Evolutionary conservation across 2,797 vertebrate species (phyloP).

Genomic region (Onychomys torridus): DNA sequence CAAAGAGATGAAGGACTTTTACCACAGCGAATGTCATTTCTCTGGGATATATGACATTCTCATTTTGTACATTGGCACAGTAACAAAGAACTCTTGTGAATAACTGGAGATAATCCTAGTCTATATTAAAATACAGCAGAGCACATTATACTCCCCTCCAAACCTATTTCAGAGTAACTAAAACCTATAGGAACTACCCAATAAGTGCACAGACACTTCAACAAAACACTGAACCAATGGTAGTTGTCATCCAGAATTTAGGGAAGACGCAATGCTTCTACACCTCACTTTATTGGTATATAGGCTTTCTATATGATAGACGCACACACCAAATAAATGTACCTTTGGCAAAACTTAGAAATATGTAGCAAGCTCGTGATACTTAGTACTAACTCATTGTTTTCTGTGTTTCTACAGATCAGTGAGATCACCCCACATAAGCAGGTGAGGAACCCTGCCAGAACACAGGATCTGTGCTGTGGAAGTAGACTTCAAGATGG

Average conservation of each 20-base stretch:
- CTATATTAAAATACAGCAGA: not conserved
- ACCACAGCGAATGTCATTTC: conserved; percentile 51
- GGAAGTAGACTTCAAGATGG: not conserved
- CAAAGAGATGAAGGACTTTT: not conserved
- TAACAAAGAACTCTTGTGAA: conserved; percentile 73
- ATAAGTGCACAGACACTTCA: conserved; percentile 51
- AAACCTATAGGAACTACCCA: conserved; percentile 44
- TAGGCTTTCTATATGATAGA: not conserved
- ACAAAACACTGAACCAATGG: conserved; percentile 30
- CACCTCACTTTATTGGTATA: not conserved
- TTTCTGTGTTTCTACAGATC: not conserved
- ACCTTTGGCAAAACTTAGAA: not conserved
- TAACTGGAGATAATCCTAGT: conserved; percentile 47
- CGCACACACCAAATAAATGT: conserved; percentile 14
- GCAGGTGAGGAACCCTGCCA: not conserved
- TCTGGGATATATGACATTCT: conserved; percentile 36
- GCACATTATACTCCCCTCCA: conserved; percentile 48
- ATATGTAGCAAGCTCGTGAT: not conserved
- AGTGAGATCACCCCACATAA: not conserved
- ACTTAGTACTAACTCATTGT: not conserved
- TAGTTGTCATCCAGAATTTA: not conserved
- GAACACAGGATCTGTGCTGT: not conserved
- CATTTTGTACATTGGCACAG: conserved; percentile 62
- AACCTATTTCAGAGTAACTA: conserved; percentile 49
- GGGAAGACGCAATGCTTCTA: not conserved